A percentile compares a stretch with the other conserved stretches of the same genome.
Conservation (phyloP, 2,888 invertebrate species). For the Eretmocerus hayati region DNA sequence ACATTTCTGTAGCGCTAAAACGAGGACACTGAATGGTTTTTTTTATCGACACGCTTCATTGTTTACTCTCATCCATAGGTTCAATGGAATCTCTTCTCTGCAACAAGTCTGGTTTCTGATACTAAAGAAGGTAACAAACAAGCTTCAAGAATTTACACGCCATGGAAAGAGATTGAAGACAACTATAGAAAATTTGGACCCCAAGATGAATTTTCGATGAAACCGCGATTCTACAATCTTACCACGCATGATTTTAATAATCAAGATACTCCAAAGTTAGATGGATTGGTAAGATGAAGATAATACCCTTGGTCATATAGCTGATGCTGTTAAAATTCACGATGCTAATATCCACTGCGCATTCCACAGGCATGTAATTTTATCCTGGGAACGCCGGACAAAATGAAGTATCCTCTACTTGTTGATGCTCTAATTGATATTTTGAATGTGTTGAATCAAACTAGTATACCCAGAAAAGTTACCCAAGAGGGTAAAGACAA, state of each 20-base stretch:
- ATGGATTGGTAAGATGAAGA: slow-evolving; percentile 65
- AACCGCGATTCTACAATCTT: slow-evolving; percentile 86
- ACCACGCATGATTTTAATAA: slow-evolving; percentile 69
- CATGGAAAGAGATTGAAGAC: slow-evolving; percentile 71
- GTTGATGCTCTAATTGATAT: slow-evolving; percentile 81
- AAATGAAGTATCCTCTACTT: slow-evolving; percentile 78
- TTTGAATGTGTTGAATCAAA: slow-evolving; percentile 71
- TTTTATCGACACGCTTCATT: too few species aligned
- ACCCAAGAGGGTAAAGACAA: slow-evolving; percentile 38
- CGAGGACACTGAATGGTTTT: too few species aligned
- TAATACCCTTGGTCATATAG: too few species aligned
- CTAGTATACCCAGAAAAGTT: slow-evolving; percentile 36
- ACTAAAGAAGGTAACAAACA: slow-evolving; percentile 49
- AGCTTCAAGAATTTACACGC: slow-evolving; percentile 58
- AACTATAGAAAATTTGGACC: slow-evolving; percentile 59
- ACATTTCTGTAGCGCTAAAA: too few species aligned
- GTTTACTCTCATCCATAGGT: slow-evolving; percentile 48
- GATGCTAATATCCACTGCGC: slow-evolving; percentile 12
- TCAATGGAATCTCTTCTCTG: slow-evolving; percentile 73
- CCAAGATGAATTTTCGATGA: slow-evolving; percentile 64
- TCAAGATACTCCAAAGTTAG: slow-evolving; percentile 84
- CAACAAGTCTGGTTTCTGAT: slow-evolving; percentile 56
- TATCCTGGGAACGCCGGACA: slow-evolving; percentile 85
- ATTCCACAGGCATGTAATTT: slow-evolving; percentile 74
- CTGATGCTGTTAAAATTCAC: too few species aligned